A percentile compares a stretch with the other conserved stretches of the same genome.
Conservation (phyloP, 2,797 vertebrate genomes). For the Coendou prehensilis region DNA sequence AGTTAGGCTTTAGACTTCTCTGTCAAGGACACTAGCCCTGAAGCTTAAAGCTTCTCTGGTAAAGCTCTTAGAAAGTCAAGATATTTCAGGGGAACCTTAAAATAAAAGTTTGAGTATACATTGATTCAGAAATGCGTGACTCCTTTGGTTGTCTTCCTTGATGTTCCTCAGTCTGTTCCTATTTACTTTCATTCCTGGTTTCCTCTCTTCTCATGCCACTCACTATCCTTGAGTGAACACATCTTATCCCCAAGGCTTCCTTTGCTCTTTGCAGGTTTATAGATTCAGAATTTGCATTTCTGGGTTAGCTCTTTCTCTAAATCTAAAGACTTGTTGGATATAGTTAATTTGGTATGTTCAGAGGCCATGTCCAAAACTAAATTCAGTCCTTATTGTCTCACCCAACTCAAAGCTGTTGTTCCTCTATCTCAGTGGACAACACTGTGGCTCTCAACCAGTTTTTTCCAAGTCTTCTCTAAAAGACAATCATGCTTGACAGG, state of each 20-base stretch:
- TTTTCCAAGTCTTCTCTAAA: neutral
- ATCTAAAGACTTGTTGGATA: neutral
- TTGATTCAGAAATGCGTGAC: neutral
- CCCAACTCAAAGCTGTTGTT: neutral
- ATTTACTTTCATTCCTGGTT: slow-evolving; percentile 7
- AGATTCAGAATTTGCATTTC: slow-evolving; percentile 4
- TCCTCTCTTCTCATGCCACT: neutral
- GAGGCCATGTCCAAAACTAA: neutral
- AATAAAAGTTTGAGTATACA: neutral
- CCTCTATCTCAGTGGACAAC: neutral
- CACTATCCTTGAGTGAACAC: neutral
- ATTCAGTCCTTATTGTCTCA: neutral
- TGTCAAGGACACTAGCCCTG: neutral
- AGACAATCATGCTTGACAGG: neutral
- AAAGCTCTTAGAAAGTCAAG: neutral
- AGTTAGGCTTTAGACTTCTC: neutral
- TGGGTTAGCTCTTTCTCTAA: slow-evolving; percentile 1
- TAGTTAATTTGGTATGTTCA: neutral
- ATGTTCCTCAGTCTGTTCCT: neutral
- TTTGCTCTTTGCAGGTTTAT: slow-evolving; percentile 10
- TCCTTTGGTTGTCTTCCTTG: slow-evolving; percentile 30
- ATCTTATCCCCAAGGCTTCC: neutral
- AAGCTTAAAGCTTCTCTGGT: neutral
- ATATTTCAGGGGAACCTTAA: slow-evolving; percentile 45
- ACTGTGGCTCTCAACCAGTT: neutral